These are phyloP conservation scores for Takifugu flavidus DNA, from an alignment of 2,113 vertebrate species.

Conservation along the genomic window DNA sequence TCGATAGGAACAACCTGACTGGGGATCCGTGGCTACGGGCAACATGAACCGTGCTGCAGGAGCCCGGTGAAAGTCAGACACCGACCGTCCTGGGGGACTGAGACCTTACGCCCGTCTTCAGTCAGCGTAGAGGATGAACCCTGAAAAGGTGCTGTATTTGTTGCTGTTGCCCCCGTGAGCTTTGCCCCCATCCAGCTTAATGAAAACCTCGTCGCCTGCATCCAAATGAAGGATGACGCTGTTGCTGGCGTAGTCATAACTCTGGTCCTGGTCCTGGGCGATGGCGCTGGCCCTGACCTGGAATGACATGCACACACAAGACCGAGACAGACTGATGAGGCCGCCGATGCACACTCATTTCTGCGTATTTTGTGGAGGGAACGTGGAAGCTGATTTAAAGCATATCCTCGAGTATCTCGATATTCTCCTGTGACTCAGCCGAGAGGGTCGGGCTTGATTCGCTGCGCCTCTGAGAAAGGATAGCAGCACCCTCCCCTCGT, in stretches of 20 bases:
- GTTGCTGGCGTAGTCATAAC: conserved; percentile 98
- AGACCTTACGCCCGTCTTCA: conserved; percentile 68
- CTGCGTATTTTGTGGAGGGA: conserved; percentile 4
- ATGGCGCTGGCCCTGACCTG: conserved; percentile 97
- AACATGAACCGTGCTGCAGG: conserved; percentile 33
- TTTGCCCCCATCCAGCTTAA: conserved; percentile 96
- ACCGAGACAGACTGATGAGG: not conserved
- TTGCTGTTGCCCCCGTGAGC: conserved; percentile 97
- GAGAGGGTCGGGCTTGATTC: conserved; percentile 48
- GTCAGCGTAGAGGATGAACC: conserved; percentile 96
- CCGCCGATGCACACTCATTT: too few species aligned
- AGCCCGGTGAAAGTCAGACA: conserved; percentile 38
- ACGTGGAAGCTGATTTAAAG: conserved; percentile 31
- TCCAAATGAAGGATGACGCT: conserved; percentile 96
- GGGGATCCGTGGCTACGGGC: conserved; percentile 51
- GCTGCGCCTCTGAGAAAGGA: conserved; percentile 44
- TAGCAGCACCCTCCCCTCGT: conserved; percentile 3
- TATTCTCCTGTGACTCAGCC: conserved; percentile 55
- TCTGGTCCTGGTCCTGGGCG: conserved; percentile 95
- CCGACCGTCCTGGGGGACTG: conserved; percentile 26
- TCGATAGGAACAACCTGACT: conserved; percentile 17
- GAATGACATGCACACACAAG: conserved; percentile 15
- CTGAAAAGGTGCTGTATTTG: conserved; percentile 98
- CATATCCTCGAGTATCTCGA: conserved; percentile 49
- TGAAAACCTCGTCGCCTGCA: conserved; percentile 92